A percentile compares a stretch with the other conserved stretches of the same genome.
Evolutionary conservation across 2,797 vertebrate genomes (phyloP).

Genomic region (Diceros bicornis): DNA sequence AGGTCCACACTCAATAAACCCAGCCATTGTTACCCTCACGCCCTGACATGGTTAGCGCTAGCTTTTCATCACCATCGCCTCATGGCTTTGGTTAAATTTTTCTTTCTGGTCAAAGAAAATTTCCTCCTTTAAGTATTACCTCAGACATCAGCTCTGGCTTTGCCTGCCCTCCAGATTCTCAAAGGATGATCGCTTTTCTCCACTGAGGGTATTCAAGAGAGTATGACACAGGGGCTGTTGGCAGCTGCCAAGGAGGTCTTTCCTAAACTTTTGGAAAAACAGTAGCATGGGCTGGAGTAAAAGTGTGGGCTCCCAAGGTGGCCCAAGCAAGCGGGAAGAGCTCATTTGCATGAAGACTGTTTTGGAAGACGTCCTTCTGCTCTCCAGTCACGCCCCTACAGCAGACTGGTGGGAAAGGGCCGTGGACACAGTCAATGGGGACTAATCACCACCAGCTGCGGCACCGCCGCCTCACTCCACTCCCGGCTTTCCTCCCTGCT

Average conservation of each 20-base stretch:
- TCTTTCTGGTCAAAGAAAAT: not conserved
- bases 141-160: not conserved
- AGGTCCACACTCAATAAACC: not conserved
- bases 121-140: not conserved
- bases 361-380: not conserved
- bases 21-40: too few species aligned
- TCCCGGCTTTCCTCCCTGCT: accelerated
- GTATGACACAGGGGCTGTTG: not conserved
- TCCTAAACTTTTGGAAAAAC: not conserved
- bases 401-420: not conserved
- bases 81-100: not conserved
- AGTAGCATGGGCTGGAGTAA: not conserved
- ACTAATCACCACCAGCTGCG: not conserved
- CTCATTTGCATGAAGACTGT: not conserved
- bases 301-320: not conserved
- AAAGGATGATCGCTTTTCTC: not conserved
- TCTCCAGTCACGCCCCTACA: not conserved
- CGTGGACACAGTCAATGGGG: too few species aligned
- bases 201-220: not conserved
- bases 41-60: accelerated
- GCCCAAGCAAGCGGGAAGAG: not conserved
- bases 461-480: not conserved
- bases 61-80: too few species aligned
- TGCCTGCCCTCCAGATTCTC: not conserved
- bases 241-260: not conserved